Base-by-base conservation (phyloP, 2,888 invertebrate genomes). In the Cartodere bifasciata region DNA sequence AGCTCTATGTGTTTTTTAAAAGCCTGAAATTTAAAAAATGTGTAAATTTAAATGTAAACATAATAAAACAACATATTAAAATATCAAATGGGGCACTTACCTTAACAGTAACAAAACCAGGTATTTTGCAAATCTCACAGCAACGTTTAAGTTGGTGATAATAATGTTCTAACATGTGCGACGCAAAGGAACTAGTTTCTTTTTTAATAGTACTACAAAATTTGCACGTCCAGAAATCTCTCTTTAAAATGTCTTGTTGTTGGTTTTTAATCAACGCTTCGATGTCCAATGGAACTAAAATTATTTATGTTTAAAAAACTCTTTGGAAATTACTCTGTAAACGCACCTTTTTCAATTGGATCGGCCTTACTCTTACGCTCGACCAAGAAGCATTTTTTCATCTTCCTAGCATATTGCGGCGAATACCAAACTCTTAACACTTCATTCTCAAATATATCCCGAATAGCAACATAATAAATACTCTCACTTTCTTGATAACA, bases 401-500 rank as follows among this genome's bases (percentile, higher is more conserved):
- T 62, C 50, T 64, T 65, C 28, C 51, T 51, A 2, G 66, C 70
- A 51, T 70, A 72, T 46, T 64, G 59, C 1, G 68, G 63, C 2
- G 72, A 63, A 49, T 74, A 74, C 68, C 72, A 72, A 7, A 73
- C 70, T 36, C 58, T 58, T 4, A 74, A 52, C 36, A 62, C 57
- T 38, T 68, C 64, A 2, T 67, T 67, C 4, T 45, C 40, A 1
- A 43, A 22, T 22, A 73, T 63, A 26, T 63, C 60, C 35, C 56
- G 56, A 24, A 55, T 53, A 7, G 59, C 50, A 16, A 58, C 54
- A 49, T 62, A 68, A 47, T 55, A 67, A 36, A 68, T 60, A 30
- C 61, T 36, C 44, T 49, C 39, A 57, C 44, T 48, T 34, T 70
- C 64, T 53, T 73, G 72, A 48, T 70, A 72, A 36, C 71, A 72